Percentiles rank a stretch among this genome's conserved stretches.
These are phyloP conservation scores for Tetramorium parvispinum DNA, from an alignment of 1,140 invertebrate genomes.

Conservation along the genomic window DNA sequence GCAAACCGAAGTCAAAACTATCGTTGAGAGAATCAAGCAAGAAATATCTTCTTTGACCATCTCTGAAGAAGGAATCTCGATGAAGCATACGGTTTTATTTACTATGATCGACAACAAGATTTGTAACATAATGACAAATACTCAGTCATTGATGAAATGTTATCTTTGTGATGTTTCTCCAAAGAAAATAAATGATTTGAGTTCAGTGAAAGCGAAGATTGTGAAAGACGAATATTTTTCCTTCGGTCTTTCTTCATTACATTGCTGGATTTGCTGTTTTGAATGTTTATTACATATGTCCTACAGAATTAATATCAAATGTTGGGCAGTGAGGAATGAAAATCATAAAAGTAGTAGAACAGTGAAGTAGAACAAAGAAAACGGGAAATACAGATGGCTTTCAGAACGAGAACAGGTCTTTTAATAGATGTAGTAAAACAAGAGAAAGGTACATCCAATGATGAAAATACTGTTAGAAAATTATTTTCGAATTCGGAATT, in stretches of 20 bases:
- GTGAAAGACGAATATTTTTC: neutral
- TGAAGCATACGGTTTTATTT: slow-evolving; percentile 60
- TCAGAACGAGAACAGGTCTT: neutral
- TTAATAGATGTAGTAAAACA: neutral
- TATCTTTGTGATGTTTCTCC: slow-evolving; percentile 61
- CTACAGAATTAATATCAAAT: slow-evolving; percentile 12
- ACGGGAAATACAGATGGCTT: neutral
- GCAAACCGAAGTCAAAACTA: slow-evolving; percentile 69
- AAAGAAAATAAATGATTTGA: slow-evolving; percentile 27
- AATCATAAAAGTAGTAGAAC: no score
- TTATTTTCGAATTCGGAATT: neutral
- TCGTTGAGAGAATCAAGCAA: slow-evolving; percentile 51
- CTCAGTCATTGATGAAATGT: slow-evolving; percentile 62
- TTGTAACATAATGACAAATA: slow-evolving; percentile 80
- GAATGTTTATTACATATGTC: slow-evolving; percentile 50
- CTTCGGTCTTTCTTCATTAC: neutral
- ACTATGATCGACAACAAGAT: slow-evolving; percentile 85
- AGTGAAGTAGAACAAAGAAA: neutral
- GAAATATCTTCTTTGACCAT: neutral
- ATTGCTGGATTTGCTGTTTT: slow-evolving; percentile 45
- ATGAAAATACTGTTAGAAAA: slow-evolving; percentile 7
- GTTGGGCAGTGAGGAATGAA: neutral
- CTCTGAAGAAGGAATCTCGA: neutral
- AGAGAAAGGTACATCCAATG: neutral
- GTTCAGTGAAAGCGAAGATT: neutral